phyloP scores from a whole-genome alignment of 23 tunicate genomes.

The Oikopleura dioica region DNA sequence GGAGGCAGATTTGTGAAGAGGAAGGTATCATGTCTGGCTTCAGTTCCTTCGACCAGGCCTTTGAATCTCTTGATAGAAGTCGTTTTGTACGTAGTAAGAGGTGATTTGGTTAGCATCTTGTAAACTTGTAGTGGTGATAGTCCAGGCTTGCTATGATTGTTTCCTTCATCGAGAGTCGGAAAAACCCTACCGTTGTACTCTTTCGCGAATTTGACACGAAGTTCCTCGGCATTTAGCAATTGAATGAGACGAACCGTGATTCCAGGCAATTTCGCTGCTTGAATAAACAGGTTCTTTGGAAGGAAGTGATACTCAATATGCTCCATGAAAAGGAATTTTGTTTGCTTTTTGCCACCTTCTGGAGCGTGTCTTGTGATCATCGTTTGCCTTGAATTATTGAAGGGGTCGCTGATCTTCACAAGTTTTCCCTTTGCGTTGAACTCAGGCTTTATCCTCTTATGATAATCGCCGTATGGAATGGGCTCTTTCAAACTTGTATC shows the following conservation, averaged over 20 bases:
- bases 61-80: too few relatives aligned
- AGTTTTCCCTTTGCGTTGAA: background rate
- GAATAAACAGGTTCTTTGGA: background rate
- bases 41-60: too few relatives aligned
- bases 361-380: too few relatives aligned
- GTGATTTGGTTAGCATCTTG: too few relatives aligned
- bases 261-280: background rate
- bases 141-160: too few relatives aligned
- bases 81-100: too few relatives aligned
- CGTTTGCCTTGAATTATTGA: too few relatives aligned
- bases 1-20: too few relatives aligned
- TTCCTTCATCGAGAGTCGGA: too few relatives aligned
- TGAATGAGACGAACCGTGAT: background rate
- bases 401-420: too few relatives aligned
- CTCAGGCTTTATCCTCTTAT: background rate
- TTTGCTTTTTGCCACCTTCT: background rate
- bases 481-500: background rate
- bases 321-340: background rate
- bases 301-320: background rate
- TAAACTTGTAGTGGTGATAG: too few relatives aligned
- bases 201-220: background rate
- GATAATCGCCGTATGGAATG: background rate
- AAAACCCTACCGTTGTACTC: constrained; percentile 1
- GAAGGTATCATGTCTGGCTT: too few relatives aligned
- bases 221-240: background rate